phyloP scores from a whole-genome alignment of 2,797 vertebrate genomes.

The Sparus aurata region DNA sequence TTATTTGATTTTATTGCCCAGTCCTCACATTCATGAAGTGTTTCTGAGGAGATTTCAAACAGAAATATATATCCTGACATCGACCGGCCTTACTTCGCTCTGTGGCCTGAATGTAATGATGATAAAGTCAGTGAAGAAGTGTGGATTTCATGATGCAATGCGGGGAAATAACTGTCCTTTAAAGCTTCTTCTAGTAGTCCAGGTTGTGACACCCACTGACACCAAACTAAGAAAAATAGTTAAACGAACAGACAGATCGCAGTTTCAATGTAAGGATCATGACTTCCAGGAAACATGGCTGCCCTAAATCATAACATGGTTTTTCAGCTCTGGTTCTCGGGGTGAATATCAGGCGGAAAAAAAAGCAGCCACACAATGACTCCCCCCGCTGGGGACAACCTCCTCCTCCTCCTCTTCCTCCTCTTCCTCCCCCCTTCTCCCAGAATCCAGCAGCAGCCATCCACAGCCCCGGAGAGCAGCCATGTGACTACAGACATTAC shows the following conservation, averaged over 20 bases:
- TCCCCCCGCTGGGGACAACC: conserved; percentile 20
- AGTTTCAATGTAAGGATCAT: conserved; percentile 17
- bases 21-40: no score
- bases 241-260: background rate
- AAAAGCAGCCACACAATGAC: conserved; percentile 21
- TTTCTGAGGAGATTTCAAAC: no score
- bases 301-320: conserved; percentile 28
- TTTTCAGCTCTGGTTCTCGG: conserved; percentile 27
- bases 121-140: background rate
- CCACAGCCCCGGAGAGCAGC: conserved; percentile 24
- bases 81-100: background rate
- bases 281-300: conserved; percentile 48
- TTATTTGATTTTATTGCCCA: no score
- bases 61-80: no score
- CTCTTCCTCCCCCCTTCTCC: background rate
- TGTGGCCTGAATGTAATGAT: background rate
- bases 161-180: no score
- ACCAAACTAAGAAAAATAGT: background rate
- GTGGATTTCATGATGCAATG: background rate
- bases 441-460: conserved; percentile 36
- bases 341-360: conserved; percentile 25
- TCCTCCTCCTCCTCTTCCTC: background rate
- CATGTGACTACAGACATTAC: conserved; percentile 73
- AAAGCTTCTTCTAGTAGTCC: no score
- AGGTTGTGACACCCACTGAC: background rate